phyloP scores from a whole-genome alignment of 2,888 invertebrate genomes.

The Leucophora obtusa region DNA sequence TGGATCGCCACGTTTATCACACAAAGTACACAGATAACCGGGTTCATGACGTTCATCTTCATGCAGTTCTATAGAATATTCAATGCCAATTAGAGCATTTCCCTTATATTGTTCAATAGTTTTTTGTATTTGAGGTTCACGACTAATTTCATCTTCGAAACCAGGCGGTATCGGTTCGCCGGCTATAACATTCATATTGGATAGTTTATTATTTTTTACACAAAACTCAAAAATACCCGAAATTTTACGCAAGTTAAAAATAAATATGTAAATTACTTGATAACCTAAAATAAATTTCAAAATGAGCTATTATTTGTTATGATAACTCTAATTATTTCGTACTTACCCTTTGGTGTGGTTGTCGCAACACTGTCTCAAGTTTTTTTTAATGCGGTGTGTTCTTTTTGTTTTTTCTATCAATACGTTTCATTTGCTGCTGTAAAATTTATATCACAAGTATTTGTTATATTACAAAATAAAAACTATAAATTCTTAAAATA shows the following conservation, averaged over 20 bases:
- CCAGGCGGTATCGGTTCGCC: conserved; percentile 86
- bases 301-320: conserved; percentile 21
- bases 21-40: conserved; percentile 87
- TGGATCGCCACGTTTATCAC: conserved; percentile 88
- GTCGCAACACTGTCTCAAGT: conserved; percentile 31
- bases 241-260: conserved; percentile 11
- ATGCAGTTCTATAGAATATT: conserved; percentile 87
- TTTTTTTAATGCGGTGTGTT: conserved; percentile 2
- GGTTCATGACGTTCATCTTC: conserved; percentile 85
- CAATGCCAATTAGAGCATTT: conserved; percentile 84
- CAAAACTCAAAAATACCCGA: conserved; percentile 16
- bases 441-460: conserved; percentile 27
- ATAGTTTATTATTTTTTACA: too few relatives aligned
- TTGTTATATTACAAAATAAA: conserved; percentile 3
- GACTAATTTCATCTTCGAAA: conserved; percentile 82
- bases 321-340: neutral
- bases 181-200: conserved; percentile 77
- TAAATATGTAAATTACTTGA: conserved; percentile 3
- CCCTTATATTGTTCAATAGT: conserved; percentile 79
- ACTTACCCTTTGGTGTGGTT: conserved; percentile 30
- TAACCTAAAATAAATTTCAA: conserved; percentile 47
- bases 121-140: conserved; percentile 79
- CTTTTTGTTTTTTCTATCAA: neutral
- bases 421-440: conserved; percentile 27
- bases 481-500: neutral